Evolutionary conservation across 2,797 vertebrate genomes (phyloP).

Genomic region (Diplodus sargus): DNA sequence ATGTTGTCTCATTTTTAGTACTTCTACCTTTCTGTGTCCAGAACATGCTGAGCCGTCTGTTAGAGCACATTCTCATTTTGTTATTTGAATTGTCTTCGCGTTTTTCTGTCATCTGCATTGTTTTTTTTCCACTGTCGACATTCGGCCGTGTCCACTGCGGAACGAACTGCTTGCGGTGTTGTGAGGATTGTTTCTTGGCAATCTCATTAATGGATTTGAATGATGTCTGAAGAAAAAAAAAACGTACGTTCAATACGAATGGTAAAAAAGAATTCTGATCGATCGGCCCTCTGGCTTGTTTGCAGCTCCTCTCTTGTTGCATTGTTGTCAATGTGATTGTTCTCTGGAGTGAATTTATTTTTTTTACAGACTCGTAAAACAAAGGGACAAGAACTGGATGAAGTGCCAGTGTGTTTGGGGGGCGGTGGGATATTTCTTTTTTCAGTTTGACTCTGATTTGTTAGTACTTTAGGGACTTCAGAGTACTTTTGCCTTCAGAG

Average conservation of each 20-base stretch:
- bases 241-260: slow-evolving; percentile 27
- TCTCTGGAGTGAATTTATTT: slow-evolving; percentile 57
- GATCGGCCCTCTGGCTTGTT: slow-evolving; percentile 34
- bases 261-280: slow-evolving; percentile 27
- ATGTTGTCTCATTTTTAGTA: slow-evolving; percentile 36
- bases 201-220: slow-evolving; percentile 39
- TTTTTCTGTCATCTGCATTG: slow-evolving; percentile 3
- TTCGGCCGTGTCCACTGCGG: slow-evolving; percentile 24
- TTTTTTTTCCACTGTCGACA: slow-evolving; percentile 2
- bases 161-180: slow-evolving; percentile 25
- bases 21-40: slow-evolving; percentile 16
- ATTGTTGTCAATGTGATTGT: slow-evolving; percentile 57
- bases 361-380: slow-evolving; percentile 81
- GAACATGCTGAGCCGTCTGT: slow-evolving; percentile 47
- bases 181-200: slow-evolving; percentile 49
- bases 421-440: slow-evolving; percentile 49
- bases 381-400: slow-evolving; percentile 91
- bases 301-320: slow-evolving; percentile 55
- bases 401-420: slow-evolving; percentile 53
- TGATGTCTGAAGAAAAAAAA: slow-evolving; percentile 35
- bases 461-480: slow-evolving; percentile 72
- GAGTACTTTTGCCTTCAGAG: slow-evolving; percentile 69
- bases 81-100: slow-evolving; percentile 40
- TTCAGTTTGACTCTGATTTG: slow-evolving; percentile 64
- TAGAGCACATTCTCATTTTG: neutral